Conservation (phyloP, 2,797 vertebrate species). For the Craterocephalus amniculus region DNA sequence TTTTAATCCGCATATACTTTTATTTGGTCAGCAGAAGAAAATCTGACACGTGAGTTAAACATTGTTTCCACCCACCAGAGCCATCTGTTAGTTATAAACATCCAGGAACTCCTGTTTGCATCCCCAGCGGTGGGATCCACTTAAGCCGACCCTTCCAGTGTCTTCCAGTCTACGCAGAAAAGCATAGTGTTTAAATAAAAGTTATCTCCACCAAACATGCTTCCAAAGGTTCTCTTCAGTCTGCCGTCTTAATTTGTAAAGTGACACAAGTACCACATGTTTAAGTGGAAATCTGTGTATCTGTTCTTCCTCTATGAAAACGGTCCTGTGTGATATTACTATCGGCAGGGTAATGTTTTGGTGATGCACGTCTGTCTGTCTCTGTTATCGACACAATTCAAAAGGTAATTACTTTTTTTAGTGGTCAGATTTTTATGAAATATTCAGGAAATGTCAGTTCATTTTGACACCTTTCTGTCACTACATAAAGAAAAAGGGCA, state of each 20-base stretch:
- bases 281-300: neutral
- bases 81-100: slow-evolving; percentile 40
- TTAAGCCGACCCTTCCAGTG: slow-evolving; percentile 30
- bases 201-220: slow-evolving; percentile 26
- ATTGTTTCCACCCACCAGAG: slow-evolving; percentile 29
- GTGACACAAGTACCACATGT: slow-evolving; percentile 7
- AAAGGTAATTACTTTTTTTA: too few species aligned
- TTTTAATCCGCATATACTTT: slow-evolving; percentile 14
- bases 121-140: slow-evolving; percentile 40
- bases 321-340: too few species aligned
- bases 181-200: slow-evolving; percentile 44
- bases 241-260: slow-evolving; percentile 18
- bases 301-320: neutral
- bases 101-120: slow-evolving; percentile 32
- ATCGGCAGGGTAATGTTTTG: too few species aligned
- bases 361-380: too few species aligned
- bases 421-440: too few species aligned
- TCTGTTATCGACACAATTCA: too few species aligned
- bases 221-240: slow-evolving; percentile 18
- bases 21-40: slow-evolving; percentile 22
- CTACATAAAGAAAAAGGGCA: too few species aligned
- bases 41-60: slow-evolving; percentile 31
- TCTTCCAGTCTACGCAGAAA: slow-evolving; percentile 21
- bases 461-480: too few species aligned
- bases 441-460: too few species aligned